A percentile compares a stretch with the other conserved stretches of the same genome.
Evolutionary conservation across 2,888 invertebrate species (phyloP).

Genomic region (Harpalus rufipes): DNA sequence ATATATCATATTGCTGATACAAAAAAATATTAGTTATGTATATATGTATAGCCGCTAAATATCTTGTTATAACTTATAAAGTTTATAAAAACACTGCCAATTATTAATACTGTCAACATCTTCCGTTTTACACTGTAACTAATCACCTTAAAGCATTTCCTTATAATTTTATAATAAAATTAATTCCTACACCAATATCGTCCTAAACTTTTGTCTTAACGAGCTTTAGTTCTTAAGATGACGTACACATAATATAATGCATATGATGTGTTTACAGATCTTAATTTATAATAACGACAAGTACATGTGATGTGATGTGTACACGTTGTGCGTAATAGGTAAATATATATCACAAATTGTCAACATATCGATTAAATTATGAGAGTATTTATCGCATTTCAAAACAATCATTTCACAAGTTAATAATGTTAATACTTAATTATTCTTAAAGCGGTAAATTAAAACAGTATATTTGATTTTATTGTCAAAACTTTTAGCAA

Average conservation of each 20-base stretch:
- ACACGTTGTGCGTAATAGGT: slow-evolving; percentile 44
- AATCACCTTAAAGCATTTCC: slow-evolving; percentile 48
- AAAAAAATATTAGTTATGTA: background rate
- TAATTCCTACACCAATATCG: slow-evolving; percentile 46
- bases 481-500: background rate
- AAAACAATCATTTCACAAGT: slow-evolving; percentile 31
- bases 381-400: slow-evolving; percentile 19
- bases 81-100: slow-evolving; percentile 55
- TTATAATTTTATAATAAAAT: slow-evolving; percentile 47
- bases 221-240: slow-evolving; percentile 41
- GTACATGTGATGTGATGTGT: slow-evolving; percentile 48
- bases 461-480: background rate
- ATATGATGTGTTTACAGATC: slow-evolving; percentile 6
- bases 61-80: slow-evolving; percentile 35
- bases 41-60: slow-evolving; percentile 4
- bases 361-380: slow-evolving; percentile 27
- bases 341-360: slow-evolving; percentile 41
- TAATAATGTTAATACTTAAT: background rate
- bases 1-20: background rate
- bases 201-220: slow-evolving; percentile 2
- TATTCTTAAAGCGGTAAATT: background rate
- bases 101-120: slow-evolving; percentile 59
- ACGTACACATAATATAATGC: slow-evolving; percentile 23
- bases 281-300: slow-evolving; percentile 47
- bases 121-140: slow-evolving; percentile 49